phyloP scores from a whole-genome alignment of 1,140 invertebrate genomes.

The Drosophila gunungcola region DNA sequence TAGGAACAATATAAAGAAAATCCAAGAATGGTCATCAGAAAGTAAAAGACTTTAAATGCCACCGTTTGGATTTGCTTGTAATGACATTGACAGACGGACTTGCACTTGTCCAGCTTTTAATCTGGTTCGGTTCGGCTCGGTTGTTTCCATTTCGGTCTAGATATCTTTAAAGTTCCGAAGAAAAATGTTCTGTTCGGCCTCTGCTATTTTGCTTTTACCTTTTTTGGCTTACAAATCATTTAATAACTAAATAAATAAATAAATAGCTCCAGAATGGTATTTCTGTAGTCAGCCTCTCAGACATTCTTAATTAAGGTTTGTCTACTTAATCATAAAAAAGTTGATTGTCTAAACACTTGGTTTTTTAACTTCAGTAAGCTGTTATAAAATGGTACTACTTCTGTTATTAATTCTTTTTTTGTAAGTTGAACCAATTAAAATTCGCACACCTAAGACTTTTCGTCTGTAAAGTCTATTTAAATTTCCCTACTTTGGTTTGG shows the following conservation, averaged over 20 bases:
- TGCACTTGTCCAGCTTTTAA: slow-evolving; percentile 44
- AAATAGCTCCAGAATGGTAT: neutral
- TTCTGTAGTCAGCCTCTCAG: neutral
- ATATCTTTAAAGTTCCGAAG: slow-evolving; percentile 14
- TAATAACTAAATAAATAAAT: neutral
- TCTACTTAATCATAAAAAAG: neutral
- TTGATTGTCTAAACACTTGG: too few species aligned
- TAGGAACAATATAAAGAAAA: slow-evolving; percentile 59
- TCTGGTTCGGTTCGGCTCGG: slow-evolving; percentile 34
- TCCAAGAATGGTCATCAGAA: slow-evolving; percentile 58
- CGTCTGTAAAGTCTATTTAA: slow-evolving; percentile 50
- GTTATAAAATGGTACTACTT: too few species aligned
- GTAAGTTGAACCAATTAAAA: slow-evolving; percentile 17
- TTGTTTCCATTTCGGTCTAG: slow-evolving; percentile 32
- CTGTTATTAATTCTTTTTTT: neutral
- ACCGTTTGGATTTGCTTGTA: slow-evolving; percentile 41
- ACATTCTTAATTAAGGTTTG: neutral
- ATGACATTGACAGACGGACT: slow-evolving; percentile 46
- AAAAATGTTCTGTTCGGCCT: neutral
- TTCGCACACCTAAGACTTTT: neutral
- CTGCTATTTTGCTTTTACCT: neutral
- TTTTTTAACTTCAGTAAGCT: too few species aligned
- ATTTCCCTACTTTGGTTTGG: slow-evolving; percentile 24
- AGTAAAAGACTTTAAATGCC: slow-evolving; percentile 56
- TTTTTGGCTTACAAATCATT: slow-evolving; percentile 1